Evolutionary conservation across 2,888 invertebrate genomes (phyloP), one percentile per base, ranked within the genome.

Genomic region (Thalpophila matura): DNA sequence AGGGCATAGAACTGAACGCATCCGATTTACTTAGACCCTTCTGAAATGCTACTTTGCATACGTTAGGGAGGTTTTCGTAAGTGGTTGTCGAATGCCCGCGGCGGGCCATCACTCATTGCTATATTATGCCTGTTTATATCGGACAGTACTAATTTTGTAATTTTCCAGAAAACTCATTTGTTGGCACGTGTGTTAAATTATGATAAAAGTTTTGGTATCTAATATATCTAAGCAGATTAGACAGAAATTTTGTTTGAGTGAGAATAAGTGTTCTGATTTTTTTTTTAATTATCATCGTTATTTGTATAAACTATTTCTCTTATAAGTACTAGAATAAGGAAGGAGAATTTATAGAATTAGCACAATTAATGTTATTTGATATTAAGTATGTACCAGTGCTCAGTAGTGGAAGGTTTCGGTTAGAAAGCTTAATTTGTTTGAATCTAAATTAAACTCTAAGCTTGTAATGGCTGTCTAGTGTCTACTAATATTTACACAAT

Each of bases 141-240:
- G 83, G 89, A 87, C 89, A 89, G 85, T 77, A 86, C 91, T 94
- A 94, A 94, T 94, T 91, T 91, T 91, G 81, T 79, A 80, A 88
- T 89, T 89, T 91, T 89, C 90, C 86, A 88, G 91, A 91, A 90
- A 91, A 91, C 90, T 92, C 90, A 94, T 94, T 93, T 91, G 68
- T 35, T 40, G 63, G 55, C 72, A 64, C 66, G 75, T 67, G 76
- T 43, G 51, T 31, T n/a, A n/a, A n/a, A 40, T 60, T 50, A 29
- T 33, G 33, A 22, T 56, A 26, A 33, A 24, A 42, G 50, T 50
- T 65, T 58, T 27, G 50, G 42, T 49, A n/a, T n/a, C n/a, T n/a
- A 31, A 45, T 20, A 37, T 57, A 54, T 50, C 9, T 51, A 20
- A 29, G 22, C 10, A 12, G 10, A 9, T 35, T 47, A 12, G 26